Evolutionary conservation across 2,888 invertebrate species (phyloP).

Genomic region (Standfussiana lucernea): DNA sequence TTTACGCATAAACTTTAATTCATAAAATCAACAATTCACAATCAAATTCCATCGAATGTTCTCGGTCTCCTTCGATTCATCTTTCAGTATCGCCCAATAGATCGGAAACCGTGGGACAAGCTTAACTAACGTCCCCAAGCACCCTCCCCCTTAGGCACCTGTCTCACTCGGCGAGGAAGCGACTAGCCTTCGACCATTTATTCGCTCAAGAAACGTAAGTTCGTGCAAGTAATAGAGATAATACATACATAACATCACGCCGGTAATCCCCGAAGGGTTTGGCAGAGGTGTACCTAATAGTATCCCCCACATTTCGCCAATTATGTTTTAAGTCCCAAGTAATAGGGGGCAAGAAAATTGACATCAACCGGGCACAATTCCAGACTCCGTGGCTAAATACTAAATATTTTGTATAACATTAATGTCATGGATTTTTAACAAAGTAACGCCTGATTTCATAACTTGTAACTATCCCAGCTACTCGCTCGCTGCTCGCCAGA

Average conservation of each 20-base stretch:
- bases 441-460: not conserved
- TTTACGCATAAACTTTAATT: not conserved
- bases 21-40: constrained; percentile 21
- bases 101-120: constrained; percentile 23
- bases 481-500: not conserved
- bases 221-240: too few relatives aligned
- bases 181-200: not conserved
- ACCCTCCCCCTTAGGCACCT: not conserved
- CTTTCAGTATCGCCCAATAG: constrained; percentile 2
- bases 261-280: too few relatives aligned
- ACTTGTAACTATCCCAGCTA: not conserved
- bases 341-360: too few relatives aligned
- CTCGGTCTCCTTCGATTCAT: not conserved
- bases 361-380: too few relatives aligned
- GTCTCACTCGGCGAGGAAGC: not conserved
- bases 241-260: too few relatives aligned
- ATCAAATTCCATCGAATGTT: not conserved
- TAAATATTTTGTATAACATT: too few relatives aligned
- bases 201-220: not conserved
- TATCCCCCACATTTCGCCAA: too few relatives aligned
- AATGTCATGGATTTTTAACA: not conserved
- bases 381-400: too few relatives aligned
- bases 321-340: too few relatives aligned
- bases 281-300: too few relatives aligned
- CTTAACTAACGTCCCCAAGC: constrained; percentile 20